These are phyloP conservation scores for Neogobius melanostomus DNA, from an alignment of 2,113 vertebrate species.

Conservation along the genomic window DNA sequence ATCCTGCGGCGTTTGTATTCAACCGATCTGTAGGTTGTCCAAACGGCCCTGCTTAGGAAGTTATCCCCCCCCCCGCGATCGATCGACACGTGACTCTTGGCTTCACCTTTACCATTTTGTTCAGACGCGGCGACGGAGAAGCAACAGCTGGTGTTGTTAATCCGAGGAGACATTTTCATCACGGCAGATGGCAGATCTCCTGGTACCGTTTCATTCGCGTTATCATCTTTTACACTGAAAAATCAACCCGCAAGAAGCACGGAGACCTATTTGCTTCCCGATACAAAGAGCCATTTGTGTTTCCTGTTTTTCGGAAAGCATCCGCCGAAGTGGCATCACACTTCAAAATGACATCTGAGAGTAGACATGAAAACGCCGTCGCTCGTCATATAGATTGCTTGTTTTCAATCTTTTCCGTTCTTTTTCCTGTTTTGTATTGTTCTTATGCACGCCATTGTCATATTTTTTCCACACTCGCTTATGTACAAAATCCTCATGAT, in stretches of 20 bases:
- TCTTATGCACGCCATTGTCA: too few species aligned
- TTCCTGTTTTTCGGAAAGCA: neutral
- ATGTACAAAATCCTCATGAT: too few species aligned
- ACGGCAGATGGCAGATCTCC: conserved; percentile 70
- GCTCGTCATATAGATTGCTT: neutral
- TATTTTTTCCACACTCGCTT: too few species aligned
- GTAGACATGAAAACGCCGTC: neutral
- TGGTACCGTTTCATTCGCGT: conserved; percentile 58
- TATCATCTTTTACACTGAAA: conserved; percentile 52
- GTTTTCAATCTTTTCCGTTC: neutral
- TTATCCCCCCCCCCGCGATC: neutral
- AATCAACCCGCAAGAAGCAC: conserved; percentile 46
- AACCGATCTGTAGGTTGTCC: conserved; percentile 1
- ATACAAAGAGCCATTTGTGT: conserved; percentile 25
- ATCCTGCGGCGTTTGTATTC: conserved; percentile 1
- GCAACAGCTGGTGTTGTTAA: conserved; percentile 70
- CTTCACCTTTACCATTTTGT: conserved; percentile 27
- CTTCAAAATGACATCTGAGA: neutral
- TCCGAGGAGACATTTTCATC: conserved; percentile 44
- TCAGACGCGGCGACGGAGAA: conserved; percentile 4
- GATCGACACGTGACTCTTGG: conserved; percentile 6
- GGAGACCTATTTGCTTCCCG: conserved; percentile 12
- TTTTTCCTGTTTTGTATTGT: too few species aligned
- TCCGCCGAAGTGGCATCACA: neutral
- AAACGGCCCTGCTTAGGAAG: conserved; percentile 6